A percentile compares a stretch with the other conserved stretches of the same genome.
These are phyloP conservation scores for Aphaenogaster ashmeadi DNA, from an alignment of 1,140 invertebrate genomes.

Conservation along the genomic window DNA sequence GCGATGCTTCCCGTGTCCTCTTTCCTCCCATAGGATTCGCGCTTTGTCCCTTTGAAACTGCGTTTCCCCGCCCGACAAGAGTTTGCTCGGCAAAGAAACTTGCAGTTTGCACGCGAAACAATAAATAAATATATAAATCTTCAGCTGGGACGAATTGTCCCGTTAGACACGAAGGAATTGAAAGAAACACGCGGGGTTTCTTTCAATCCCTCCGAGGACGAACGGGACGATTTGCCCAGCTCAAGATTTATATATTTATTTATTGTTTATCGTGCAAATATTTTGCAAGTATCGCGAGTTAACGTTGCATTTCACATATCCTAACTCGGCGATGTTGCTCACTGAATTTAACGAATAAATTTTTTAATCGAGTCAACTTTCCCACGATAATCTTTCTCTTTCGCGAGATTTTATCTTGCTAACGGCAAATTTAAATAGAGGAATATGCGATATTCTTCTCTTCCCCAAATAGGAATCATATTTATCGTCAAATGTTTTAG, in stretches of 20 bases:
- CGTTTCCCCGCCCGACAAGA: neutral
- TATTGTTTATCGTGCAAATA: neutral
- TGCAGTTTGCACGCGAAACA: constrained; percentile 17
- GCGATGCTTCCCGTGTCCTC: neutral
- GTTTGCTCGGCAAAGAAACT: constrained; percentile 37
- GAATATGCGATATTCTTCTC: constrained; percentile 9
- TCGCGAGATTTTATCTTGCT: neutral
- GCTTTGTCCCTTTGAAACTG: neutral
- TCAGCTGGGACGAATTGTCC: neutral
- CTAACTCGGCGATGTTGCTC: neutral
- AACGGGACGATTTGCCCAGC: constrained; percentile 13
- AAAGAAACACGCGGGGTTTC: constrained; percentile 12
- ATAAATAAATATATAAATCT: constrained; percentile 46
- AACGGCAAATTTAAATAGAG: neutral
- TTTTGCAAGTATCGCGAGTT: neutral
- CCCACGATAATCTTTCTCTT: neutral
- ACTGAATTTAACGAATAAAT: neutral
- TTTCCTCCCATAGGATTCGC: neutral
- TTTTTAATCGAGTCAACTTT: neutral
- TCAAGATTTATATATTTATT: constrained; percentile 29
- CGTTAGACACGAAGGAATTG: neutral
- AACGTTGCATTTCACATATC: neutral
- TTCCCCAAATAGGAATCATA: neutral
- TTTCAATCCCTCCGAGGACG: neutral
- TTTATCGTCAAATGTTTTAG: constrained; percentile 45